Conservation (phyloP, 2,888 invertebrate species). For the Dynastes grantii region DNA sequence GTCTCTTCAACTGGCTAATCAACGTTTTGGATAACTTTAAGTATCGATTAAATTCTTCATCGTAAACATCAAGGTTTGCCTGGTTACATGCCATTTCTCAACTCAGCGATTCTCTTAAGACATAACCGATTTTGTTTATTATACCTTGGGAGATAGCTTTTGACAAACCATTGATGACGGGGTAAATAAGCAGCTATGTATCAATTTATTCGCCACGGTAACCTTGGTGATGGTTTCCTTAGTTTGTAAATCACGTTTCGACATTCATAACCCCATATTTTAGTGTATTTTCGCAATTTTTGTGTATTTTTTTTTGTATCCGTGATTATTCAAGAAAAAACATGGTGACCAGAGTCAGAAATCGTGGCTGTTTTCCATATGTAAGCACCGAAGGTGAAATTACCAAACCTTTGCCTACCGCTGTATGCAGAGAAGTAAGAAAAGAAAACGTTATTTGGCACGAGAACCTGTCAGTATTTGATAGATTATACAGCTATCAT, state of each 20-base stretch:
- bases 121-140: slow-evolving; percentile 51
- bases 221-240: slow-evolving; percentile 13
- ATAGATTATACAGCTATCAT: slow-evolving; percentile 73
- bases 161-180: background rate
- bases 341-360: slow-evolving; percentile 59
- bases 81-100: slow-evolving; percentile 44
- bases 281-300: slow-evolving; percentile 39
- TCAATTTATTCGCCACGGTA: slow-evolving; percentile 21
- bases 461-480: slow-evolving; percentile 66
- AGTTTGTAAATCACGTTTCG: slow-evolving; percentile 14
- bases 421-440: slow-evolving; percentile 51
- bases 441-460: slow-evolving; percentile 66
- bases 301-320: slow-evolving; percentile 24
- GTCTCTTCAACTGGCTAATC: slow-evolving; percentile 68
- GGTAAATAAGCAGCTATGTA: slow-evolving; percentile 21
- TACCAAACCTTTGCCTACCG: slow-evolving; percentile 64
- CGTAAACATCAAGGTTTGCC: slow-evolving; percentile 66
- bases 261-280: slow-evolving; percentile 43
- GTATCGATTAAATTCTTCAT: slow-evolving; percentile 73
- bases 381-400: slow-evolving; percentile 71
- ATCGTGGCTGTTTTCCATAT: slow-evolving; percentile 68
- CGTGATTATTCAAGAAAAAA: background rate
- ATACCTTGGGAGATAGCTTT: slow-evolving; percentile 46
- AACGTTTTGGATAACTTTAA: slow-evolving; percentile 70
- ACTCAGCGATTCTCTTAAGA: slow-evolving; percentile 22